Evolutionary conservation across 2,888 invertebrate genomes (phyloP).

Genomic region (Onthophagus sagittarius): DNA sequence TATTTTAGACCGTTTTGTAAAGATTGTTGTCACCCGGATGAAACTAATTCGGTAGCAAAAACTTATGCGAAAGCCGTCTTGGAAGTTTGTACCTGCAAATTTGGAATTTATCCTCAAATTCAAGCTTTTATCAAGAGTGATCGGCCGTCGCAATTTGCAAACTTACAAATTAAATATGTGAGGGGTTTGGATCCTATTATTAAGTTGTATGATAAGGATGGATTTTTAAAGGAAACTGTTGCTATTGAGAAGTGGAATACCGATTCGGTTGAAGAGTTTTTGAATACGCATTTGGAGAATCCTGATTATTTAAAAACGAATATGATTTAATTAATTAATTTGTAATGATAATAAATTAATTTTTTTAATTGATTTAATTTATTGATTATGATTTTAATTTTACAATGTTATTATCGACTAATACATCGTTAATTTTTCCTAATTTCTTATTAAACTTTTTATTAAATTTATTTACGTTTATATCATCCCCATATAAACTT

Average conservation of each 20-base stretch:
- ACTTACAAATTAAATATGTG: slow-evolving; percentile 87
- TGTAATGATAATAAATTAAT: background rate
- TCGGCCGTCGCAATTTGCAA: slow-evolving; percentile 82
- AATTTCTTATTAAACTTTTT: slow-evolving; percentile 71
- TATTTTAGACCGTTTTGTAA: slow-evolving; percentile 61
- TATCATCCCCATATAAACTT: slow-evolving; percentile 46
- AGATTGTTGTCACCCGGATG: slow-evolving; percentile 78
- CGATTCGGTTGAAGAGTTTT: slow-evolving; percentile 94
- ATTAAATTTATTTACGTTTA: slow-evolving; percentile 59
- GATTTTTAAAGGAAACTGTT: slow-evolving; percentile 79
- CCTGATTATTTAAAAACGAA: slow-evolving; percentile 50
- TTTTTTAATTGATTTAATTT: slow-evolving; percentile 12
- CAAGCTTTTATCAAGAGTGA: slow-evolving; percentile 97
- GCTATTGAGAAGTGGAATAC: slow-evolving; percentile 99
- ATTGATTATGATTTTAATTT: slow-evolving; percentile 22
- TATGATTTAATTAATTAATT: slow-evolving; percentile 15
- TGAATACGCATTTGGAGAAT: slow-evolving; percentile 78
- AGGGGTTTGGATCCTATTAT: slow-evolving; percentile 93
- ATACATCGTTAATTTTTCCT: slow-evolving; percentile 61
- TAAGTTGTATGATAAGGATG: slow-evolving; percentile 80
- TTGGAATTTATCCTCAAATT: slow-evolving; percentile 96
- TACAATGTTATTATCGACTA: slow-evolving; percentile 60
- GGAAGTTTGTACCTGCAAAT: slow-evolving; percentile 97
- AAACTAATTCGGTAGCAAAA: slow-evolving; percentile 60
- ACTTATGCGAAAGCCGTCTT: slow-evolving; percentile 88